Base-by-base conservation (phyloP, 2,888 invertebrate genomes). In the Notocelia uddmanniana region DNA sequence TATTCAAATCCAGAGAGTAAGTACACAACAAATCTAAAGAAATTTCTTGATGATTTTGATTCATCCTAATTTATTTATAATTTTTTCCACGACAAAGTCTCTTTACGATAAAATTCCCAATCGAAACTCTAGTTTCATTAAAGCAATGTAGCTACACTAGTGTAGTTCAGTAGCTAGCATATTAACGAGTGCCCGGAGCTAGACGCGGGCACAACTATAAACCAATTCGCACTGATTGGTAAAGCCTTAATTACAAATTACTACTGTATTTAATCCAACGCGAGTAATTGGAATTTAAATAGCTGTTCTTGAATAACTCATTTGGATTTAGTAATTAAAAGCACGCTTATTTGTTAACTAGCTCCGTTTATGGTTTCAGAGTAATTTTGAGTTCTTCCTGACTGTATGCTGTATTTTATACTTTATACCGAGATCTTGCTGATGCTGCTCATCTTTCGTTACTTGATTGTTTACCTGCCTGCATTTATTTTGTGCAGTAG, bases 211-310 rank as follows among this genome's bases (percentile, higher is more conserved):
- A 72, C 26, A 58, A 58, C 71, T 57, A 72, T 72, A 72, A 68
- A 72, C 62, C 68, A 67, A 71, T 59, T 66, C 52, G 45, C 67
- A 13, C 48, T 72, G 67, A 68, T 72, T 68, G 62, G 67, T 68
- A 68, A 68, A 48, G 62, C 72, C 60, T 72, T 72, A 72, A 72
- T 72, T 68, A 72, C 72, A 68, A 72, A 72, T 68, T 72, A 72
- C 68, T 72, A 57, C 72, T 72, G 67, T 68, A 68, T 68, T 72
- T 67, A 72, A 68, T 62, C 55, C 67, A 26, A 62, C 45, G 23
- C 41, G 68, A 72, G 62, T 62, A 72, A 72, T 72, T 72, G 72
- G 67, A 62, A 68, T 72, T 72, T 62, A 72, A 72, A 60, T 60
- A 50, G 60, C n/a, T 31, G 21, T 54, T 48, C 48, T 71, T 18